A percentile compares a stretch with the other conserved stretches of the same genome.
These are phyloP conservation scores for Anadara kagoshimensis DNA, from an alignment of 1,140 invertebrate species.

Conservation along the genomic window DNA sequence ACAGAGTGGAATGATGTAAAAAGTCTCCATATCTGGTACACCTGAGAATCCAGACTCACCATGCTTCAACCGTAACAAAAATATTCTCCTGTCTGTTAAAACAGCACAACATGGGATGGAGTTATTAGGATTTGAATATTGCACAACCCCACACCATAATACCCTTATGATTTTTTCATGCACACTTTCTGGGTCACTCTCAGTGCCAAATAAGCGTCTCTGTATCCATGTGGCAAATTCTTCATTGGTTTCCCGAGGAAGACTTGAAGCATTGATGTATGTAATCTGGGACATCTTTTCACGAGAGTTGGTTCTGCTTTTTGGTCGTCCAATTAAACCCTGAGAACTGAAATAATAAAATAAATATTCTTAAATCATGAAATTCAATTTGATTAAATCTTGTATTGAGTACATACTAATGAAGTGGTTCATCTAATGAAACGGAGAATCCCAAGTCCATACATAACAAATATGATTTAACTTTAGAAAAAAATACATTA, in stretches of 20 bases:
- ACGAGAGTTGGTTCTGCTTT: constrained; percentile 11
- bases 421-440: too few species aligned
- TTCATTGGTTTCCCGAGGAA: constrained; percentile 42
- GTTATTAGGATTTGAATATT: constrained; percentile 50
- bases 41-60: constrained; percentile 48
- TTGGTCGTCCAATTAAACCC: background rate
- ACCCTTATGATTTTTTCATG: constrained; percentile 54
- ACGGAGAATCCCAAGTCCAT: too few species aligned
- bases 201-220: constrained; percentile 42
- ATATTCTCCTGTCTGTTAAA: constrained; percentile 64
- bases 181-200: constrained; percentile 6
- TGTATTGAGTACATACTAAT: too few species aligned
- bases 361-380: too few species aligned
- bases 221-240: constrained; percentile 56
- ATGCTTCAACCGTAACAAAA: constrained; percentile 59
- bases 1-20: constrained; percentile 60
- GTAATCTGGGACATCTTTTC: background rate
- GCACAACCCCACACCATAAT: constrained; percentile 66
- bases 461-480: too few species aligned
- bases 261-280: too few species aligned
- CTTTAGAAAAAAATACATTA: too few species aligned
- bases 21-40: constrained; percentile 59
- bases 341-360: too few species aligned
- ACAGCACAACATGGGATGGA: constrained; percentile 62
- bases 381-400: too few species aligned